A percentile compares a stretch with the other conserved stretches of the same genome.
phyloP scores from a whole-genome alignment of 2,797 vertebrate species.

The Discoglossus pictus region DNA sequence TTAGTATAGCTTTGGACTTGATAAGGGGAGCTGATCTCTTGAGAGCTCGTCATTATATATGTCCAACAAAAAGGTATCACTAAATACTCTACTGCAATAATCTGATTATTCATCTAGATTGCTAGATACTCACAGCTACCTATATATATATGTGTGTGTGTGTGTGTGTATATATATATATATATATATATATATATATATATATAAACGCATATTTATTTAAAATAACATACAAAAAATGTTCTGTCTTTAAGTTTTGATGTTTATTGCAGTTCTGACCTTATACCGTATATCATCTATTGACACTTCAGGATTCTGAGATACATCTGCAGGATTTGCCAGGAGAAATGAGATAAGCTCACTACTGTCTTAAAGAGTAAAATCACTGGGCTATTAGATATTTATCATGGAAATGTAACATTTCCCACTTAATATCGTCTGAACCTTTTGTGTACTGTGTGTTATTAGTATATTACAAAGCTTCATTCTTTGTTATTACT shows the following conservation, averaged over 20 bases:
- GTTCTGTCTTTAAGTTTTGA: no score
- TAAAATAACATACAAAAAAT: no score
- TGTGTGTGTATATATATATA: no score
- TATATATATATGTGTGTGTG: neutral
- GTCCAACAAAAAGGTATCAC: no score
- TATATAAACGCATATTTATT: neutral
- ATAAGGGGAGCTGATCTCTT: no score
- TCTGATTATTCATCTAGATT: no score
- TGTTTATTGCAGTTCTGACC: no score
- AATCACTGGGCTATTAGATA: slow-evolving; percentile 56
- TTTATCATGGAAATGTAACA: slow-evolving; percentile 68
- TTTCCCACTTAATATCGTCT: slow-evolving; percentile 60
- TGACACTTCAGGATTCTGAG: neutral
- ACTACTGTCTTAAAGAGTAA: neutral
- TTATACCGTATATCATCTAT: neutral
- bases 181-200: no score
- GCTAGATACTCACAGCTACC: no score
- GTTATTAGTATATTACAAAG: slow-evolving; percentile 70
- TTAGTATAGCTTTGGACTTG: no score
- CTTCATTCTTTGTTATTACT: slow-evolving; percentile 78
- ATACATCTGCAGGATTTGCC: neutral
- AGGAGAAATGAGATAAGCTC: neutral
- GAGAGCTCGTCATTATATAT: no score
- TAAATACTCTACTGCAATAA: no score
- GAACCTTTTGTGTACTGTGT: slow-evolving; percentile 70